These are phyloP conservation scores for Paralichthys olivaceus DNA, from an alignment of 2,113 vertebrate genomes.

Conservation along the genomic window DNA sequence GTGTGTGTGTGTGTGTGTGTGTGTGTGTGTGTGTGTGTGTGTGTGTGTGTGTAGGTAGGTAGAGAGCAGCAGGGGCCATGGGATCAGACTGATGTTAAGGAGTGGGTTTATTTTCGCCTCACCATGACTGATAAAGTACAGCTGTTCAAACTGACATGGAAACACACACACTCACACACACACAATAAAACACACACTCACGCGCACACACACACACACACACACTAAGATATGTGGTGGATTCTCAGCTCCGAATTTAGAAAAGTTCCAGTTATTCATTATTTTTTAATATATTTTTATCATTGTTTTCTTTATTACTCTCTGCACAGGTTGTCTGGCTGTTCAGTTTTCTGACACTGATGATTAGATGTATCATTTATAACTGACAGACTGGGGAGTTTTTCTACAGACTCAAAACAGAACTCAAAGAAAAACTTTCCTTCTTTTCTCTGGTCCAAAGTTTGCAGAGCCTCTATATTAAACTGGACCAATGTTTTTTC, in stretches of 20 bases:
- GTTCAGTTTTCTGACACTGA: not conserved
- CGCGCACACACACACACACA: not conserved
- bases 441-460: too few species aligned
- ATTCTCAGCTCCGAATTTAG: constrained; percentile 23
- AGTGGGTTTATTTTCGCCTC: constrained; percentile 71
- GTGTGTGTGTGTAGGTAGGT: constrained; percentile 7
- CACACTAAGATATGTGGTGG: not conserved
- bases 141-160: constrained; percentile 73
- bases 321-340: not conserved
- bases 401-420: not conserved
- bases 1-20: constrained; percentile 24
- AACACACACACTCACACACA: constrained; percentile 25
- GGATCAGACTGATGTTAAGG: constrained; percentile 65
- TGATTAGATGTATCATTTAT: not conserved
- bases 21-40: constrained; percentile 24
- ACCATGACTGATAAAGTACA: constrained; percentile 79
- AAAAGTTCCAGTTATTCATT: not conserved
- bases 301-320: not conserved
- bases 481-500: not conserved
- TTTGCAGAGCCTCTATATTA: not conserved
- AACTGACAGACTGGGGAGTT: not conserved
- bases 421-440: not conserved
- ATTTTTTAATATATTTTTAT: not conserved
- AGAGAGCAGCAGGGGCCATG: constrained; percentile 60
- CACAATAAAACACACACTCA: not conserved